A percentile compares a stretch with the other conserved stretches of the same genome.
Conservation (phyloP, 2,888 invertebrate genomes). For the Drosophila trichaetosa region DNA sequence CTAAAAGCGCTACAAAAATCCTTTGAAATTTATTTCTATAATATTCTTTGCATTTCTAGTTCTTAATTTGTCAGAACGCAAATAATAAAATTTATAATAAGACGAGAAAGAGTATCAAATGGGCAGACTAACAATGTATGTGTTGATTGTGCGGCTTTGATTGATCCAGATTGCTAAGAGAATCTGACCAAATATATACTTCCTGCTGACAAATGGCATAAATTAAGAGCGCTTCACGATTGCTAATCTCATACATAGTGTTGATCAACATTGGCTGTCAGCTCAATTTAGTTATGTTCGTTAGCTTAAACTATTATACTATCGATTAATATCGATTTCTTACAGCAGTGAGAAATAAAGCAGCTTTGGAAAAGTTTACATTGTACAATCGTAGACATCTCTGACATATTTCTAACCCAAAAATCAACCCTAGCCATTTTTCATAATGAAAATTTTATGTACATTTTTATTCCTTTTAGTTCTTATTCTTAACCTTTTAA, state of each 20-base stretch:
- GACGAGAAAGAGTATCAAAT: not conserved
- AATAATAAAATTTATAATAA: too few species aligned
- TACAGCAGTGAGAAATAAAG: not conserved
- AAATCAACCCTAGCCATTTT: not conserved
- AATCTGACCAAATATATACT: not conserved
- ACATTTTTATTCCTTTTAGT: not conserved
- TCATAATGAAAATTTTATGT: not conserved
- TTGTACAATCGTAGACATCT: not conserved
- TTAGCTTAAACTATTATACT: not conserved
- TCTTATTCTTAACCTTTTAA: not conserved
- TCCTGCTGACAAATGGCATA: not conserved
- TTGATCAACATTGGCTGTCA: not conserved
- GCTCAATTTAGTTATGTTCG: not conserved
- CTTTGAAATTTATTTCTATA: too few species aligned
- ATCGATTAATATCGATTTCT: not conserved
- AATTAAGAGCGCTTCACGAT: not conserved
- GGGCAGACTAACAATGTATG: not conserved
- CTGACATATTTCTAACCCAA: not conserved
- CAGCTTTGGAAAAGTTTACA: not conserved
- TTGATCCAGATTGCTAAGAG: not conserved
- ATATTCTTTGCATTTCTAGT: too few species aligned
- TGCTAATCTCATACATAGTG: not conserved
- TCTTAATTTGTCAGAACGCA: too few species aligned
- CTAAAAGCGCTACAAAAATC: not conserved
- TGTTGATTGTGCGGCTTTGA: not conserved